These are phyloP conservation scores for Caenorhabditis becei DNA, from an alignment of 2,888 invertebrate species.

Conservation along the genomic window DNA sequence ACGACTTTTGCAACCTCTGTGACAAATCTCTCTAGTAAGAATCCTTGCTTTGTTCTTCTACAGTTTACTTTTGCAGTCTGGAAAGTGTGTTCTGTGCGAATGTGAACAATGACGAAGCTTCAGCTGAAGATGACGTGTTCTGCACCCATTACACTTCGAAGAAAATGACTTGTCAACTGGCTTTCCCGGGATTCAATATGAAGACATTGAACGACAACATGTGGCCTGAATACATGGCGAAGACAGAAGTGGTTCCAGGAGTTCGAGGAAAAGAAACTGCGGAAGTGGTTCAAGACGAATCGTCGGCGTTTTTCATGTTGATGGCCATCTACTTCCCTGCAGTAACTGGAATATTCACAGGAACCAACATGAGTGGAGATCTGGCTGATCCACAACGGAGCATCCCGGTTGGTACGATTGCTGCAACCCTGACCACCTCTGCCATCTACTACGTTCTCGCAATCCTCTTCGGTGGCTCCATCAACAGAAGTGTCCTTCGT, in stretches of 20 bases:
- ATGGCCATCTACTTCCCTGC: conserved; percentile 99
- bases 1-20: conserved; percentile 86
- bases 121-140: conserved; percentile 59
- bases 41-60: background rate
- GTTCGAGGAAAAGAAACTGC: conserved; percentile 69
- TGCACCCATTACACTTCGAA: conserved; percentile 75
- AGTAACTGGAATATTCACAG: conserved; percentile 99
- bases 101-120: conserved; percentile 46
- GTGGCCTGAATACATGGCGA: conserved; percentile 71
- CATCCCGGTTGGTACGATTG: conserved; percentile 97
- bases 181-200: conserved; percentile 93
- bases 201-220: conserved; percentile 87
- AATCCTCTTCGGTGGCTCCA: conserved; percentile 90
- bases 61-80: conserved; percentile 65
- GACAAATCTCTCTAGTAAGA: conserved; percentile 74
- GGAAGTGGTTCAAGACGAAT: conserved; percentile 87
- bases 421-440: conserved; percentile 96
- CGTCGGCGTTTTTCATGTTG: conserved; percentile 94
- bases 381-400: conserved; percentile 98
- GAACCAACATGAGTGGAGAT: conserved; percentile 96
- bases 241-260: conserved; percentile 75
- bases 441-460: conserved; percentile 92
- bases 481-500: conserved; percentile 93
- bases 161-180: conserved; percentile 85
- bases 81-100: conserved; percentile 75